Conservation (phyloP, 2,888 invertebrate species). For the Pogonocherus hispidulus region DNA sequence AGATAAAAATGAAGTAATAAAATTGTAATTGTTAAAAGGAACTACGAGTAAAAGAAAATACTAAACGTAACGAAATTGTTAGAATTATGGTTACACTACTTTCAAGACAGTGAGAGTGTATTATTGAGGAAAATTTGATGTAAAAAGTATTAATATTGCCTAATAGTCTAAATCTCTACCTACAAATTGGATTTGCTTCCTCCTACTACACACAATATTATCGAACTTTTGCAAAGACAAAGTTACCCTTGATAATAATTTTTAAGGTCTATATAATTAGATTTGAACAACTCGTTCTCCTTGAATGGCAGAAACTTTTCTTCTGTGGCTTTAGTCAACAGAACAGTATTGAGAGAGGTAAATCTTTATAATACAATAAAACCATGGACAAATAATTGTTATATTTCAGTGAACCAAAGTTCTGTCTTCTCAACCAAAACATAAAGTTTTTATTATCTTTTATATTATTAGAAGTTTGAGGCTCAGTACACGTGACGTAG, state of each 20-base stretch:
- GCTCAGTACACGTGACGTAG: background rate
- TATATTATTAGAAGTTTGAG: background rate
- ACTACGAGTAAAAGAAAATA: too few species aligned
- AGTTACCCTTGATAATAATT: background rate
- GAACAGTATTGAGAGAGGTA: constrained; percentile 12
- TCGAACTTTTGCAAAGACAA: too few species aligned
- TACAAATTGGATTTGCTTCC: too few species aligned
- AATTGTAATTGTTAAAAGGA: too few species aligned
- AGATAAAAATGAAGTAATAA: too few species aligned
- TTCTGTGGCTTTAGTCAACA: constrained; percentile 12
- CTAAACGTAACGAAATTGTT: too few species aligned
- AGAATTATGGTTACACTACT: too few species aligned
- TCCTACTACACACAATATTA: too few species aligned
- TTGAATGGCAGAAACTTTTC: constrained; percentile 11
- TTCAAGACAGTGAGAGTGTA: too few species aligned
- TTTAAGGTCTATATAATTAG: background rate
- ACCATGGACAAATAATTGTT: background rate
- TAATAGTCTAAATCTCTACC: too few species aligned
- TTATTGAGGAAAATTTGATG: too few species aligned
- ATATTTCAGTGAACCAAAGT: background rate
- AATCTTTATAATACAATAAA: constrained; percentile 18
- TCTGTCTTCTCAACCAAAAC: constrained; percentile 1
- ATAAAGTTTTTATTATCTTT: background rate
- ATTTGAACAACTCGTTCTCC: constrained; percentile 13
- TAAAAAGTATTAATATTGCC: too few species aligned